Evolutionary conservation across 2,113 vertebrate genomes (phyloP).

Genomic region (Ahaetulla prasina): DNA sequence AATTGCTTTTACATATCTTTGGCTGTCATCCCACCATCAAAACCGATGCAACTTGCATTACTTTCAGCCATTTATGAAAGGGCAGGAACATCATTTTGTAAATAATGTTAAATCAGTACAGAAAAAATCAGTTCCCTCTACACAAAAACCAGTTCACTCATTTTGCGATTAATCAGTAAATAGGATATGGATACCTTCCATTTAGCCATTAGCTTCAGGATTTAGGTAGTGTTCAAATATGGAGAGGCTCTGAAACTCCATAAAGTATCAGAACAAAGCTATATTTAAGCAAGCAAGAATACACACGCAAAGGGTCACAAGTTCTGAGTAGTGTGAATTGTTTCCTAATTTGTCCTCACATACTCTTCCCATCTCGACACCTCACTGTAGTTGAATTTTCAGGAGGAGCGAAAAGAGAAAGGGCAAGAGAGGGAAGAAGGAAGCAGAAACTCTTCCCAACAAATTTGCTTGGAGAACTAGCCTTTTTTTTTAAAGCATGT

Average conservation of each 20-base stretch:
- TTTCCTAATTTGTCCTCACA: neutral
- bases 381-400: neutral
- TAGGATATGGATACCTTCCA: neutral
- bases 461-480: neutral
- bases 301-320: neutral
- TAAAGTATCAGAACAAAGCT: neutral
- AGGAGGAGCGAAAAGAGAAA: neutral
- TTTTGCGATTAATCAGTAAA: neutral
- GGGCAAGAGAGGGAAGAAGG: neutral
- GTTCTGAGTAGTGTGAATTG: neutral
- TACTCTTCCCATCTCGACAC: neutral
- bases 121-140: neutral
- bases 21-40: neutral
- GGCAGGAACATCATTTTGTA: neutral
- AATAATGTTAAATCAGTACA: neutral
- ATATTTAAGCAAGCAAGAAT: neutral
- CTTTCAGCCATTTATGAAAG: neutral
- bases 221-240: neutral
- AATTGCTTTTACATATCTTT: neutral
- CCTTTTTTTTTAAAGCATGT: neutral
- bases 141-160: neutral
- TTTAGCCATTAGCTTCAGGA: neutral
- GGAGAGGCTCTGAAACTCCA: neutral
- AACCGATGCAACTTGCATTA: neutral
- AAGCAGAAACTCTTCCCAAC: neutral